A percentile compares a stretch with the other conserved stretches of the same genome.
Evolutionary conservation across 2,113 vertebrate genomes (phyloP).

Genomic region (Callocephalon fimbriatum): DNA sequence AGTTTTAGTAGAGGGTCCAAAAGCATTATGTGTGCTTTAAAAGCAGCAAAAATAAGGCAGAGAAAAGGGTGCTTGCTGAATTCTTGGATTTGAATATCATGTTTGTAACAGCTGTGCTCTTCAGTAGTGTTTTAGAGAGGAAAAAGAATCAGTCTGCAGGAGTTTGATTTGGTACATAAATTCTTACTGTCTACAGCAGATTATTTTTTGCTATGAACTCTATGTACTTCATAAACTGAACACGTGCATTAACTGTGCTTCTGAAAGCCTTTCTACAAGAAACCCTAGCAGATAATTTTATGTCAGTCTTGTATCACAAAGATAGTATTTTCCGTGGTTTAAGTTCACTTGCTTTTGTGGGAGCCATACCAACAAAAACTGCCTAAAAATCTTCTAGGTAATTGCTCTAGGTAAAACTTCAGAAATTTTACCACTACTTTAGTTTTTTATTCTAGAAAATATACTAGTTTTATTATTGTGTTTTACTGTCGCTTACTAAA

Average conservation of each 20-base stretch:
- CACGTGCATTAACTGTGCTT: background rate
- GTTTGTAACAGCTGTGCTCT: background rate
- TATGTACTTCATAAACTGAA: background rate
- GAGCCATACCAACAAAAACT: background rate
- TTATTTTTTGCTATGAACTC: background rate
- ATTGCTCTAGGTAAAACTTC: background rate
- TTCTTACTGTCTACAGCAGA: background rate
- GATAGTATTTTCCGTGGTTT: background rate
- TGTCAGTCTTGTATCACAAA: background rate
- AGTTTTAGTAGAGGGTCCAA: background rate
- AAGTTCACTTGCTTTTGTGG: background rate
- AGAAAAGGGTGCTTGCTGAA: background rate
- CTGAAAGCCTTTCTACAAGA: background rate
- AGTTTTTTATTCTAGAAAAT: background rate
- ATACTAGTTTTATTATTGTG: background rate
- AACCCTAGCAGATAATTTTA: background rate
- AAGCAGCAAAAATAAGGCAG: background rate
- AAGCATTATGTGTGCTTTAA: background rate
- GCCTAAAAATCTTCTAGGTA: background rate
- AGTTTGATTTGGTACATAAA: background rate
- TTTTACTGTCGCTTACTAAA: background rate
- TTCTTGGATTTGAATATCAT: background rate
- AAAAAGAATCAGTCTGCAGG: background rate
- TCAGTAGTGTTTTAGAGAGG: background rate
- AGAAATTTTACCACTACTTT: background rate